Base-by-base conservation (phyloP, 2,113 vertebrate genomes). In the Muscicapa adusta region DNA sequence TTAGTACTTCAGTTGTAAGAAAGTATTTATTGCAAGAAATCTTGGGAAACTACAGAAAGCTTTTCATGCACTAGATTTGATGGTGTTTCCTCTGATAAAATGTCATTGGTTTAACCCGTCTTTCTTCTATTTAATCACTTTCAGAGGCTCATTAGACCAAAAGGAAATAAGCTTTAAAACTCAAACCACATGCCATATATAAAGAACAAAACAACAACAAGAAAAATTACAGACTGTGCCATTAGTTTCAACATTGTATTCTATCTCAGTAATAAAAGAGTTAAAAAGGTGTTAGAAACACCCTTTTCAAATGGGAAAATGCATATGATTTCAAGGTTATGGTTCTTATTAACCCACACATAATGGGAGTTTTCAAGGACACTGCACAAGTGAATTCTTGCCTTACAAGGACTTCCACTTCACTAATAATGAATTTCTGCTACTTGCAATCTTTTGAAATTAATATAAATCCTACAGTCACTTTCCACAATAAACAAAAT, bases 121-220 rank as follows among this genome's bases (percentile, higher is more conserved):
- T 95, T 96, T 95, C 62, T 96, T 96, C 91, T 93, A 71, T 88
- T 95, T 96, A 97, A 97, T 97, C 94, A 93, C 75, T 96, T 96
- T 97, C 95, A 96, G 95, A 93, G 71, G 79, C 73, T 97, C 94
- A 81, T 97, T 96, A 97, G 90, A 58, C 85, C 38, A 68, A 33
- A 57, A 97, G 95, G 95, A 98, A 98, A 96, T 95, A 89, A 95
- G 93, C 78, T 78, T 96, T 96, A 93, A 97, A 97, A 97, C 63
- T 95, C 96, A 97, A 97, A 98, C 95, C 96, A 97, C 95, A 96
- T 95, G 96, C 84, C n/a, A 38, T 81, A 65, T 89, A 94, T 77
- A 88, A 89, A 94, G 94, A 88, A 82, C 51, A 84, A 43, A 86
- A 50, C 63, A 93, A 75, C 38, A 85, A 86, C 45, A 85, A 53